Base-by-base conservation (phyloP, 2,797 vertebrate species). In the Anguilla megastoma region DNA sequence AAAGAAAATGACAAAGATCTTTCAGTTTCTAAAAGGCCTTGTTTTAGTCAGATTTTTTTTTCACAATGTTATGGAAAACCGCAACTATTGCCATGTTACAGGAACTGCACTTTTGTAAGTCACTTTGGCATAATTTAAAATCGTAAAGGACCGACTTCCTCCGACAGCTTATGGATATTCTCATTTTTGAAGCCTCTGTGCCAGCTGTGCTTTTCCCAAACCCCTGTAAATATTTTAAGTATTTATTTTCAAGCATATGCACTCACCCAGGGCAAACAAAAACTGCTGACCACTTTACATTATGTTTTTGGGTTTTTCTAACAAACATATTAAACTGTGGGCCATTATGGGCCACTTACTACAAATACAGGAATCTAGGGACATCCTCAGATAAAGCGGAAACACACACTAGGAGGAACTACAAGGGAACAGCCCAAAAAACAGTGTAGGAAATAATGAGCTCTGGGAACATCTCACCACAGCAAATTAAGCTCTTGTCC, bases 301-400 rank as follows among this genome's bases (percentile, higher is more conserved):
- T 87, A 90, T 90, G 88, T 91, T 90, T 89, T 82, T 54, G 30
- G 0, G 87, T 79, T 89, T 92, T 91, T 7, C 85, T 27, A 83
- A 93, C 93, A 93, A 94, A 92, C 89, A 89, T 89, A 92, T 93
- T 94, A 93, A 92, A 93, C 92, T 91, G 92, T 90, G 91, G 90
- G 93, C 90, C 90, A 89, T 88, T 91, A 88, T 48, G 69, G 79
- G 91, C 91, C 92, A 88, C 92, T 91, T 90, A 91, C 92, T 92
- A 91, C 92, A 93, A 27, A 87, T 90, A 92, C 90, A 90, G 91
- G 89, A 88, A 87, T 91, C 88, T 90, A 91, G 91, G 88, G 90
- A 93, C 90, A 87, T 90, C 90, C 89, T 91, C 91, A 93, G 91
- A 91, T 89, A 91, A 84, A 10, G 87, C 69, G 56, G 56, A 27